Evolutionary conservation across 1,140 invertebrate genomes (phyloP), one percentile per base, ranked within the genome.

Genomic region (Temnothorax longispinosus): DNA sequence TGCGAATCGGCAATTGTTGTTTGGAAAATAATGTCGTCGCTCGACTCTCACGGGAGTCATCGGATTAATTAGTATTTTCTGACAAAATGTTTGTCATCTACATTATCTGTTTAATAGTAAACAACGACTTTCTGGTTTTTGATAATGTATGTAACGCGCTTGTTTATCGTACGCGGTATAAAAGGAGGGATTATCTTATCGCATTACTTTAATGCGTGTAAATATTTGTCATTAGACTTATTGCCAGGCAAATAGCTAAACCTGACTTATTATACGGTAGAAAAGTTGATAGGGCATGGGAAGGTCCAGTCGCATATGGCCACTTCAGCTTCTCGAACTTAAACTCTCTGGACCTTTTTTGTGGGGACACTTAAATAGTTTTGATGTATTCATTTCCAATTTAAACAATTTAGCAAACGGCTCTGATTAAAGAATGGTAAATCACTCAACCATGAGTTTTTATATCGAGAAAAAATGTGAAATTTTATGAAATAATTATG

Each of bases 101-200:
- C 1, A 5, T 60, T 47, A 44, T 71, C 15, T 58, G 35, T 75
- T 56, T 75, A 58, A 75, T 41, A 56, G 18, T 21, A 38, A 77
- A 77, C 13, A 62, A 58, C 8, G 8, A 8, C 32, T 77, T 77
- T 27, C 1, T 60, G 3, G 7, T 54, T 74, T 54, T 74, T 54
- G 8, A 44, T 62, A 32, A 62, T 77, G 4, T 38, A n/a, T 8
- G 18, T 75, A 35, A 56, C 74, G 8, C 1, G 8, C 0, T 15
- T 62, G 35, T 38, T 56, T 1, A 10, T 76, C 4, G 5, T 62
- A 62, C 15, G 13, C 8, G 4, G 4, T 76, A 15, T 7, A 15
- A 58, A 60, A 44, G 1, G 13, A 75, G 35, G n/a, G 21, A 77
- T 77, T 77, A 77, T 76, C 21, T 76, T 62, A 76, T 77, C 38